phyloP scores from a whole-genome alignment of 2,888 invertebrate genomes.

The Chydorus sphaericus region DNA sequence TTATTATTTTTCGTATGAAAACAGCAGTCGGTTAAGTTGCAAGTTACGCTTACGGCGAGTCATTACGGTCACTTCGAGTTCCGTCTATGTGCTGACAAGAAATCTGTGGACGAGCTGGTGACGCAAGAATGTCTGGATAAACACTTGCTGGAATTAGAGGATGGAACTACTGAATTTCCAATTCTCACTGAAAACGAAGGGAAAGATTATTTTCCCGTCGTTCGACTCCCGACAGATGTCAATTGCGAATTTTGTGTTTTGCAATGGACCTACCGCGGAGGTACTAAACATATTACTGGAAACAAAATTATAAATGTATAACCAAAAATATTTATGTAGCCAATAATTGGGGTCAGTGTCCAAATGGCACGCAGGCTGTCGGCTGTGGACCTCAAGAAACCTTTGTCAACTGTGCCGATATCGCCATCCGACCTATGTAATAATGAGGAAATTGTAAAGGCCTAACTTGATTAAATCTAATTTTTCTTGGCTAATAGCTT shows the following conservation, averaged over 20 bases:
- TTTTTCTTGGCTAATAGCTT: no score
- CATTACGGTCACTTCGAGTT: slow-evolving; percentile 24
- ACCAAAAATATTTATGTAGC: no score
- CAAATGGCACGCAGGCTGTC: background rate
- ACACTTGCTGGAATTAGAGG: slow-evolving; percentile 20
- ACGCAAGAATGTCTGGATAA: slow-evolving; percentile 37
- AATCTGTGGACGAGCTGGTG: slow-evolving; percentile 27
- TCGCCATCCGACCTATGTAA: background rate
- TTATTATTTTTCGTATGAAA: background rate
- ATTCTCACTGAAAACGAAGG: no score
- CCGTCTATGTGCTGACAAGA: slow-evolving; percentile 18
- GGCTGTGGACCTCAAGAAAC: no score
- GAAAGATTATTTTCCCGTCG: slow-evolving; percentile 22
- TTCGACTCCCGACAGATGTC: slow-evolving; percentile 32
- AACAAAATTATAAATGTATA: no score
- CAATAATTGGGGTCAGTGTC: no score
- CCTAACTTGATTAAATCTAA: no score
- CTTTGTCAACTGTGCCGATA: slow-evolving; percentile 7
- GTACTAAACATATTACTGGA: slow-evolving; percentile 23
- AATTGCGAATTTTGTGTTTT: slow-evolving; percentile 38
- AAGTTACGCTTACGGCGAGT: slow-evolving; percentile 29
- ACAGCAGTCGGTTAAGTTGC: slow-evolving; percentile 11
- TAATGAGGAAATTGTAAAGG: no score
- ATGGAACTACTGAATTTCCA: background rate
- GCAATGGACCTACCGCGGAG: slow-evolving; percentile 39